Conservation (phyloP, 30 jellyfish, hydroid and myxozoan species). For the Phacellophora camtschatica region DNA sequence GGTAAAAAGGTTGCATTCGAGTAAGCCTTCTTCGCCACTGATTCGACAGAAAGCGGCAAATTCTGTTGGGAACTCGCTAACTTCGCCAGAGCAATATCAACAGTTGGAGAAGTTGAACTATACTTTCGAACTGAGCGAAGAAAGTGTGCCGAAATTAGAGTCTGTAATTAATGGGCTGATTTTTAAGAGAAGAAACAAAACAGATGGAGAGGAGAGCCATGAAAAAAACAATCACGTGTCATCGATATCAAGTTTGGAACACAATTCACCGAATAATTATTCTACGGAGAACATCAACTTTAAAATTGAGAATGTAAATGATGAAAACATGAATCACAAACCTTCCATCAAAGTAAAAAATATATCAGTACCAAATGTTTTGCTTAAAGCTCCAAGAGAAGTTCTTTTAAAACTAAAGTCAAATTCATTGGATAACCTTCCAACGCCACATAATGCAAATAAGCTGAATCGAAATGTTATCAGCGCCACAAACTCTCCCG, state of each 20-base stretch:
- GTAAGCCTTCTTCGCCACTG: conserved; percentile 69
- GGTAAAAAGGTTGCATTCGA: conserved; percentile 26
- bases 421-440: conserved; percentile 28
- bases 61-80: conserved; percentile 10
- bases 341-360: neutral
- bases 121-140: conserved; percentile 13
- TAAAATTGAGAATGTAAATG: neutral
- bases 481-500: conserved; percentile 36
- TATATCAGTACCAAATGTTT: neutral
- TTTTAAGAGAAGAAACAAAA: conserved; percentile 38
- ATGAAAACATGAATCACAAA: neutral
- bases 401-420: neutral
- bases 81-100: conserved; percentile 47
- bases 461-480: neutral
- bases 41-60: conserved; percentile 64
- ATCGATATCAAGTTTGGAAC: neutral
- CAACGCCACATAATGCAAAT: neutral
- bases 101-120: neutral
- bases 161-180: conserved; percentile 52
- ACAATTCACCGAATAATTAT: neutral
- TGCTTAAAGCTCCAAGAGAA: neutral
- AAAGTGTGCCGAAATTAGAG: conserved; percentile 42
- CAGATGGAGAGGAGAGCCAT: neutral
- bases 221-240: neutral
- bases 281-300: neutral